Evolutionary conservation across 2,113 vertebrate genomes (phyloP).

Genomic region (Tylochromis polylepis): DNA sequence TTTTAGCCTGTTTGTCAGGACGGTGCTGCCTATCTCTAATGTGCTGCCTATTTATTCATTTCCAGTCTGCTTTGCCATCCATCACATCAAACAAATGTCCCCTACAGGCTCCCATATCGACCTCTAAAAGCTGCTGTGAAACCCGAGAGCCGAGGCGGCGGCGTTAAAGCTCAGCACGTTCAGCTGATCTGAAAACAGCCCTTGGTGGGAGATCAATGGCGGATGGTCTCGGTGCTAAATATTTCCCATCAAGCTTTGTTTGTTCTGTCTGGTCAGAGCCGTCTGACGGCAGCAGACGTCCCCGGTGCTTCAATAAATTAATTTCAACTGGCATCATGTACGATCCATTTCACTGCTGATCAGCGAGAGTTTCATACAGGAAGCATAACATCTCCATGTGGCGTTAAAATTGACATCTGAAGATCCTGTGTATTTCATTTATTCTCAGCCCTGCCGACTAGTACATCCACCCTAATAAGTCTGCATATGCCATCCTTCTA

Average conservation of each 20-base stretch:
- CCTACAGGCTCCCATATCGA: slow-evolving; percentile 54
- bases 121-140: slow-evolving; percentile 59
- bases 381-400: not conserved
- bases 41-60: slow-evolving; percentile 46
- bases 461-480: not conserved
- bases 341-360: not conserved
- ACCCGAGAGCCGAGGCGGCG: slow-evolving; percentile 31
- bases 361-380: not conserved
- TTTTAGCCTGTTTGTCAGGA: not conserved
- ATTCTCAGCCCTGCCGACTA: not conserved
- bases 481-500: not conserved
- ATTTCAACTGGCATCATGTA: not conserved
- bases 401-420: not conserved
- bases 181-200: slow-evolving; percentile 6
- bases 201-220: slow-evolving; percentile 37
- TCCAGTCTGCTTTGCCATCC: slow-evolving; percentile 34
- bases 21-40: not conserved
- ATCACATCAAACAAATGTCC: slow-evolving; percentile 48
- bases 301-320: not conserved
- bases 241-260: slow-evolving; percentile 44
- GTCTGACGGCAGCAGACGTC: not conserved
- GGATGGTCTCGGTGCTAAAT: slow-evolving; percentile 10
- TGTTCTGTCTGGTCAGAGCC: not conserved
- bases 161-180: not conserved
- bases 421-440: not conserved